Evolutionary conservation across 1,140 invertebrate species (phyloP), one percentile per base, ranked within the genome.

Genomic region (Euura saliciscinereae): DNA sequence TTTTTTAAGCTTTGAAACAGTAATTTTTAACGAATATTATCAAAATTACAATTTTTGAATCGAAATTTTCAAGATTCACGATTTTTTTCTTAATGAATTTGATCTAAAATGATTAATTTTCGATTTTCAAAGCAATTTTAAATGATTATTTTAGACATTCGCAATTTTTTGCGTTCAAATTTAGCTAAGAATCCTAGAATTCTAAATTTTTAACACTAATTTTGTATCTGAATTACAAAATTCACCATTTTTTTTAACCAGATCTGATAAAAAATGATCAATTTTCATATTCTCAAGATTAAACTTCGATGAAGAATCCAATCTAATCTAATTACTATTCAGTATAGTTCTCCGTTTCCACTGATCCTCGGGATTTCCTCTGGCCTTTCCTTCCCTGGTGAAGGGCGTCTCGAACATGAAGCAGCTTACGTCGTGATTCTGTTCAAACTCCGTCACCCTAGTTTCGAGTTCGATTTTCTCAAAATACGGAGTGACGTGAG

Each of bases 351-450:
- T 90, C 71, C 95, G 87, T 83, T 97, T 95, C 90, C 94, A 94
- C 85, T 98, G 96, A 75, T 98, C 94, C 80, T 96, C 92, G 0
- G 96, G 94, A 76, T 90, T 92, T 2, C 95, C 96, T 45, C 93
- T 89, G 0, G 94, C 91, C 78, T 91, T 91, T 2, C 95, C 95
- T 72, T 94, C 93, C 80, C 93, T 91, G 1, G 96, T 97, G 83
- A 98, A 98, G 1, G 96, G 96, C 10, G 95, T 97, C 85, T 98
- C 96, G 85, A 94, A 98, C 91, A 97, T 95, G 80, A 98, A 98
- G 66, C 91, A 91, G 68, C 89, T 90, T 28, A 98, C 91, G 83
- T 98, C 95, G 82, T 98, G 96, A 83, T 94, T 96, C 64, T 94
- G 91, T 79, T 97, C 95, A 85, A 96, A 97, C 73, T 96, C 94